Conservation (phyloP, 35 echinoderm and acorn worm genomes). For the Lytechinus variegatus region DNA sequence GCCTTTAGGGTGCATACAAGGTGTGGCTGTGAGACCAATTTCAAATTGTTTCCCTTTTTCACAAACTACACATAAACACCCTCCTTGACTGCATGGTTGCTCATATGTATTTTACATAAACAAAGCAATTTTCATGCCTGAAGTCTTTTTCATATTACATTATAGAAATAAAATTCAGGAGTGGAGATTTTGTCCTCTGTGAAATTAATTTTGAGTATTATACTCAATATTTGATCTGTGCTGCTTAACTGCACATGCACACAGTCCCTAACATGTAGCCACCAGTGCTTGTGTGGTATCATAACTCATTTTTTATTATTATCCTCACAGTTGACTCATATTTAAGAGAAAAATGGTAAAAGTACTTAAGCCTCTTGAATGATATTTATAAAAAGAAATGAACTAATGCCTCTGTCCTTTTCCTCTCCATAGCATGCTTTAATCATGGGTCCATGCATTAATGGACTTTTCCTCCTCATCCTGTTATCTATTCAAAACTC, state of each 20-base stretch:
- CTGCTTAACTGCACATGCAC: background rate
- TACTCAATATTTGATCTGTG: background rate
- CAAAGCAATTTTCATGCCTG: background rate
- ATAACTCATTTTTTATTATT: background rate
- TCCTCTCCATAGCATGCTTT: too few species aligned
- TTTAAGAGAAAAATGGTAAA: background rate
- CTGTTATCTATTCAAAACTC: background rate
- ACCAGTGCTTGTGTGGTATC: background rate
- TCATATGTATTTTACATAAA: background rate
- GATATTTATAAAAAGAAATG: background rate
- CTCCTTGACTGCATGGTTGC: background rate
- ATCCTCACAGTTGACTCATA: background rate
- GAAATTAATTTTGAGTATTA: background rate
- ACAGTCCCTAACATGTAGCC: background rate
- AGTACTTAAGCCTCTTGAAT: background rate
- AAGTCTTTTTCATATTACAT: background rate
- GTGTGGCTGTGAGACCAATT: background rate
- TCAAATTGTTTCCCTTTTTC: background rate
- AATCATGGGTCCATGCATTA: background rate
- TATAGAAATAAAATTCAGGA: background rate
- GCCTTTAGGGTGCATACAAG: background rate
- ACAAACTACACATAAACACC: too few species aligned
- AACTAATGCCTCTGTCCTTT: too few species aligned
- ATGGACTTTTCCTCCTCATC: background rate
- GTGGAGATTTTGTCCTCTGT: background rate